Evolutionary conservation across 2,113 vertebrate species (phyloP).

Genomic region (Gavialis gangeticus): DNA sequence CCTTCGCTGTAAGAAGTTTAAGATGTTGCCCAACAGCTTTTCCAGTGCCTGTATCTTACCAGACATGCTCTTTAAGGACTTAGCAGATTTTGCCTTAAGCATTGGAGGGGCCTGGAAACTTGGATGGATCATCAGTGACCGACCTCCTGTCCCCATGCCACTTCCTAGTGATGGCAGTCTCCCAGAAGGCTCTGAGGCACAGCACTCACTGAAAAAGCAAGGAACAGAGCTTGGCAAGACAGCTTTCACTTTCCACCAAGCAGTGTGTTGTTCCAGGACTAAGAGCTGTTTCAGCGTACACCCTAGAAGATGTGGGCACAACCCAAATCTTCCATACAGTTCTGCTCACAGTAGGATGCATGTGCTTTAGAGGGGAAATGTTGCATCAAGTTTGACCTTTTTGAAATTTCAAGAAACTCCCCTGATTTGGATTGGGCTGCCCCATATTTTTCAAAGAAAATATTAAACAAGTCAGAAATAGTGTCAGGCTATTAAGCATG

Average conservation of each 20-base stretch:
- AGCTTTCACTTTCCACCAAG: not conserved
- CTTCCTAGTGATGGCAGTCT: not conserved
- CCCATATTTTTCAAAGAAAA: not conserved
- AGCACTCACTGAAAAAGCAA: not conserved
- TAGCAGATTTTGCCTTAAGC: not conserved
- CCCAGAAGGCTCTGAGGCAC: not conserved
- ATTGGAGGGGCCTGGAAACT: not conserved
- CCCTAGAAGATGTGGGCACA: not conserved
- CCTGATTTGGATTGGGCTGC: not conserved
- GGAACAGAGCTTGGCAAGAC: not conserved
- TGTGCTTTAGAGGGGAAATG: not conserved
- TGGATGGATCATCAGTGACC: not conserved
- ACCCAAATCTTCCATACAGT: not conserved
- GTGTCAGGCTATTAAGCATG: not conserved
- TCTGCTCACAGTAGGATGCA: not conserved
- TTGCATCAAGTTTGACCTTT: not conserved
- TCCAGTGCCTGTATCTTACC: not conserved
- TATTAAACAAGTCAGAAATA: not conserved
- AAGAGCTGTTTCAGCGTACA: not conserved
- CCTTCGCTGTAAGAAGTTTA: not conserved
- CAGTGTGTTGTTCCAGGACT: not conserved
- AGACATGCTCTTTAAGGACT: not conserved
- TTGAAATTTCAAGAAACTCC: not conserved
- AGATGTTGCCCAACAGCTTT: not conserved
- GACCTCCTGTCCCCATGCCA: not conserved